These are phyloP conservation scores for Alviniconcha marisindica DNA, from an alignment of 1,140 invertebrate genomes.

Conservation along the genomic window DNA sequence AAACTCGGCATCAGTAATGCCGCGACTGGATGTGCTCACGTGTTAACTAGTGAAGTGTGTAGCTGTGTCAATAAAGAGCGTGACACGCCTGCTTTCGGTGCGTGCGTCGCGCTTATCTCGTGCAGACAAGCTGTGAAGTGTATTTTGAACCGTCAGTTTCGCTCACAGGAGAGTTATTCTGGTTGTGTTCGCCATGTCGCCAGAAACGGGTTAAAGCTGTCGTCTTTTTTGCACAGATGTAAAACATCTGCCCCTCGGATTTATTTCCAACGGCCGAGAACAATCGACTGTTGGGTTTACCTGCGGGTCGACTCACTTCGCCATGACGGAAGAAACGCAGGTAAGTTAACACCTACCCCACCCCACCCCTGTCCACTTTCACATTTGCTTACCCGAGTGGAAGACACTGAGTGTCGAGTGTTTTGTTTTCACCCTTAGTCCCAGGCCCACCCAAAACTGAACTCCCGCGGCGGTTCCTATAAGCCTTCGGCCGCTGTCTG, in stretches of 20 bases:
- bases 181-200: background rate
- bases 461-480: too few relatives aligned
- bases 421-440: background rate
- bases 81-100: background rate
- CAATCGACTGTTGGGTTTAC: background rate
- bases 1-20: too few relatives aligned
- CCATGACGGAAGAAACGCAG: conserved; percentile 32
- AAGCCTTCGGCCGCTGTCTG: too few relatives aligned
- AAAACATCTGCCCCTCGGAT: background rate
- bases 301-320: conserved; percentile 14
- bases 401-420: background rate
- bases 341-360: background rate
- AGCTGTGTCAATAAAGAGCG: background rate
- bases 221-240: background rate
- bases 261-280: background rate
- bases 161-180: background rate
- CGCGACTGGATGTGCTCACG: too few relatives aligned
- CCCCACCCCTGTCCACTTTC: too few relatives aligned
- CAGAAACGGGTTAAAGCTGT: background rate
- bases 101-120: background rate
- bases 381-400: background rate
- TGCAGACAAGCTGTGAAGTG: background rate
- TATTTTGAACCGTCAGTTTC: background rate
- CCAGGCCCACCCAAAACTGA: background rate
- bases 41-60: too few relatives aligned